These are phyloP conservation scores for Sesia apiformis DNA, from an alignment of 2,888 invertebrate species.

Conservation along the genomic window DNA sequence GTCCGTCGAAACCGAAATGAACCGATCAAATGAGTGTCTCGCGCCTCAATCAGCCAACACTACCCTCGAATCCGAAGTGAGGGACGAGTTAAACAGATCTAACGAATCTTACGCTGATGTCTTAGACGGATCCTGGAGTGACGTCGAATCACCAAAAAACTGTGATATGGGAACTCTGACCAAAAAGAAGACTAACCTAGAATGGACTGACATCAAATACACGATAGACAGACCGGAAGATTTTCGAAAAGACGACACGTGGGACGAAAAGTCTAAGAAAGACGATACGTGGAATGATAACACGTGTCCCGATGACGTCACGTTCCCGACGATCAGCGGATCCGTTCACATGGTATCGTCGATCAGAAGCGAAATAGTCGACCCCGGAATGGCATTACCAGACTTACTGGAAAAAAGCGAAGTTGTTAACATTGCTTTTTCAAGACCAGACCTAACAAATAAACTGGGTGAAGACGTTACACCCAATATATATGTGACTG, in stretches of 20 bases:
- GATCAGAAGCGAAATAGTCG: constrained; percentile 75
- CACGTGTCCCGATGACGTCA: constrained; percentile 84
- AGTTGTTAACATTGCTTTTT: constrained; percentile 25
- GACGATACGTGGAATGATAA: constrained; percentile 89
- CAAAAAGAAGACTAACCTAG: constrained; percentile 24
- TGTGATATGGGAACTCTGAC: constrained; percentile 25
- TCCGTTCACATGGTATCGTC: constrained; percentile 82
- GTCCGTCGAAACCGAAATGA: constrained; percentile 23
- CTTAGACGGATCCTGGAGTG: constrained; percentile 55
- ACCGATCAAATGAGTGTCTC: constrained; percentile 61
- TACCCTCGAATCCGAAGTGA: constrained; percentile 47
- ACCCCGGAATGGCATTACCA: constrained; percentile 42
- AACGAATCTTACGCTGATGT: constrained; percentile 66
- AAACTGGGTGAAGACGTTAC: constrained; percentile 39
- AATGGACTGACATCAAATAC: constrained; percentile 46
- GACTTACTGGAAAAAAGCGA: constrained; percentile 60
- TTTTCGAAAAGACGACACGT: constrained; percentile 16
- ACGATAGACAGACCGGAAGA: constrained; percentile 11
- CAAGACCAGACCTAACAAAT: constrained; percentile 54
- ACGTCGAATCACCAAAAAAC: constrained; percentile 17
- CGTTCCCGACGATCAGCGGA: constrained; percentile 87
- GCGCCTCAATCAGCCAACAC: constrained; percentile 47
- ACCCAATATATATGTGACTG: constrained; percentile 19
- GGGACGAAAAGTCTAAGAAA: constrained; percentile 18
- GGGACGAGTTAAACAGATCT: constrained; percentile 54